Percentiles rank a stretch among this genome's conserved stretches.
Evolutionary conservation across 2,888 invertebrate species (phyloP).

Genomic region (Tetramorium bicarinatum): DNA sequence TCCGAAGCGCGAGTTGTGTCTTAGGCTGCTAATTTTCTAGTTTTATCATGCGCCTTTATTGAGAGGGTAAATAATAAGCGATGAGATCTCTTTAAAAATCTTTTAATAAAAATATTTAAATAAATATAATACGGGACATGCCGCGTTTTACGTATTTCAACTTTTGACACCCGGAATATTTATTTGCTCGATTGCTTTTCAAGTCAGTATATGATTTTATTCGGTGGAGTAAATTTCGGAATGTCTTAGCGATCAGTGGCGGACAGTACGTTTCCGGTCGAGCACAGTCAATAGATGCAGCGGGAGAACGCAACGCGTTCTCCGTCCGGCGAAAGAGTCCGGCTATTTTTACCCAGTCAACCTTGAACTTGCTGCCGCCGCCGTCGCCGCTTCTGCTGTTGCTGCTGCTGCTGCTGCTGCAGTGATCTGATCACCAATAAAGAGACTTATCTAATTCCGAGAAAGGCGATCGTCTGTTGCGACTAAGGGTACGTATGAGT

Average conservation of each 20-base stretch:
- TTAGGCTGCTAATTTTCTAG: constrained; percentile 10
- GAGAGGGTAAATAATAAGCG: background rate
- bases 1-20: constrained; percentile 22
- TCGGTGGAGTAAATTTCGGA: background rate
- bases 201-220: background rate
- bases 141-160: background rate
- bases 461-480: constrained; percentile 80
- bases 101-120: background rate
- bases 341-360: constrained; percentile 81
- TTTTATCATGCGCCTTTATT: background rate
- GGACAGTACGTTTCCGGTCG: constrained; percentile 72
- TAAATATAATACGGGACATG: background rate
- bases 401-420: constrained; percentile 63
- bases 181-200: background rate
- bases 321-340: constrained; percentile 63
- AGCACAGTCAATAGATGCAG: constrained; percentile 24
- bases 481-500: constrained; percentile 67
- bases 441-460: constrained; percentile 83
- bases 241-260: constrained; percentile 8
- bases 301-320: constrained; percentile 36
- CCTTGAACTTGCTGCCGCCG: constrained; percentile 80
- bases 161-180: background rate
- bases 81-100: background rate
- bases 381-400: constrained; percentile 35
- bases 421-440: constrained; percentile 83